Conservation (phyloP, 1,140 invertebrate species). For the Chrysomallon squamiferum region DNA sequence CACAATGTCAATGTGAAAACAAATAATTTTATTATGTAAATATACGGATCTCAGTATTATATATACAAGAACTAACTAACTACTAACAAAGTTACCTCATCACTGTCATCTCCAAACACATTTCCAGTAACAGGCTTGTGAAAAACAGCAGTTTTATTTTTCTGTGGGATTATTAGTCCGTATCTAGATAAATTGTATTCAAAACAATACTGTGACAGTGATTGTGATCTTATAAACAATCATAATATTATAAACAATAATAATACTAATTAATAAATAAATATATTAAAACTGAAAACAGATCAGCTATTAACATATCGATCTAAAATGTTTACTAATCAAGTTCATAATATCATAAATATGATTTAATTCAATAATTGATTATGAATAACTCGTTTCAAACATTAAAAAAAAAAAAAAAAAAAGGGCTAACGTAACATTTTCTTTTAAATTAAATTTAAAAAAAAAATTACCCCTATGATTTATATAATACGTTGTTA, state of each 20-base stretch:
- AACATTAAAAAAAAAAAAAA: neutral
- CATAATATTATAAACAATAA: neutral
- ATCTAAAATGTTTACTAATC: no score
- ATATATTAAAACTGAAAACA: neutral
- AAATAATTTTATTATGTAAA: no score
- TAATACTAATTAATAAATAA: neutral
- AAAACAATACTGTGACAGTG: neutral
- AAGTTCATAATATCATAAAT: neutral
- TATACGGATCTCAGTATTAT: no score
- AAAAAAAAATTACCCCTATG: no score
- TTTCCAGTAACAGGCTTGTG: conserved; percentile 15
- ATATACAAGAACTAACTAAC: no score
- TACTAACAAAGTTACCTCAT: conserved; percentile 43
- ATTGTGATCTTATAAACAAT: neutral
- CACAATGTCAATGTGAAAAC: no score
- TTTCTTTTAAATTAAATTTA: no score
- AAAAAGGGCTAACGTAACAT: neutral
- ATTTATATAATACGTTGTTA: no score
- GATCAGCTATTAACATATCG: no score
- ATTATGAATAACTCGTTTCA: neutral
- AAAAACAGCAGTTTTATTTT: conserved; percentile 23
- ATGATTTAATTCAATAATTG: neutral
- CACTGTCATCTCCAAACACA: conserved; percentile 55
- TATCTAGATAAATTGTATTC: conserved; percentile 34
- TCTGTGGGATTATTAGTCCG: conserved; percentile 50